Percentiles rank a stretch among this genome's conserved stretches.
Evolutionary conservation across 2,113 vertebrate genomes (phyloP).

Genomic region (Pogona vitticeps): DNA sequence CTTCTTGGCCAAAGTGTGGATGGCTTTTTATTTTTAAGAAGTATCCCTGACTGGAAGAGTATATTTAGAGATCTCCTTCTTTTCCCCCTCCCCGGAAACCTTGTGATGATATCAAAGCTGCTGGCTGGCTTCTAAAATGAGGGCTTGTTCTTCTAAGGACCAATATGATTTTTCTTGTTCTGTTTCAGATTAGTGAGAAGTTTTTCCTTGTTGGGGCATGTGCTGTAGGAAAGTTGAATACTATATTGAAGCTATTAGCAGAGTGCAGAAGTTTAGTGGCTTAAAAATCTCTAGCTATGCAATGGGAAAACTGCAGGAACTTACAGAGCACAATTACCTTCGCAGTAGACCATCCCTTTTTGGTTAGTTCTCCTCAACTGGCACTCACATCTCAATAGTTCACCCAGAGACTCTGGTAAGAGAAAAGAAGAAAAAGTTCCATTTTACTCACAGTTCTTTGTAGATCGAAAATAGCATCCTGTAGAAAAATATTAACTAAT

Average conservation of each 20-base stretch:
- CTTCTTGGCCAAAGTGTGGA: not conserved
- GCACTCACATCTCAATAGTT: too few species aligned
- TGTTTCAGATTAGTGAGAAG: constrained; percentile 69
- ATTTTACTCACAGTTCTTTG: too few species aligned
- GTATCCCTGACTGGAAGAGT: rapidly evolving
- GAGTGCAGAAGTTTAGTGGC: too few species aligned
- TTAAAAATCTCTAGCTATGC: too few species aligned
- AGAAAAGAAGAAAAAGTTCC: too few species aligned
- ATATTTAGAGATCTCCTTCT: constrained; percentile 39
- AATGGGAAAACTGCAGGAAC: too few species aligned
- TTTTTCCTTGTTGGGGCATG: constrained; percentile 67
- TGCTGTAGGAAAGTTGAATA: constrained; percentile 59
- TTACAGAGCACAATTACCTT: too few species aligned
- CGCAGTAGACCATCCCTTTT: too few species aligned
- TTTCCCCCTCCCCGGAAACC: constrained; percentile 45
- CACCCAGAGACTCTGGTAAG: too few species aligned
- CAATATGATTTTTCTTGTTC: constrained; percentile 58
- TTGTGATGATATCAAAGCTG: constrained; percentile 50
- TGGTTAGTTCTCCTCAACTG: too few species aligned
- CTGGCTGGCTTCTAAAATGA: constrained; percentile 59
- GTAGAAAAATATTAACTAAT: too few species aligned
- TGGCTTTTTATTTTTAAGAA: not conserved
- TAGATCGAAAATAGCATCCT: too few species aligned
- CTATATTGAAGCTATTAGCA: constrained; percentile 35
- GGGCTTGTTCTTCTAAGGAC: constrained; percentile 54